Base-by-base conservation (phyloP, 2,113 vertebrate genomes). In the Caranx ignobilis region DNA sequence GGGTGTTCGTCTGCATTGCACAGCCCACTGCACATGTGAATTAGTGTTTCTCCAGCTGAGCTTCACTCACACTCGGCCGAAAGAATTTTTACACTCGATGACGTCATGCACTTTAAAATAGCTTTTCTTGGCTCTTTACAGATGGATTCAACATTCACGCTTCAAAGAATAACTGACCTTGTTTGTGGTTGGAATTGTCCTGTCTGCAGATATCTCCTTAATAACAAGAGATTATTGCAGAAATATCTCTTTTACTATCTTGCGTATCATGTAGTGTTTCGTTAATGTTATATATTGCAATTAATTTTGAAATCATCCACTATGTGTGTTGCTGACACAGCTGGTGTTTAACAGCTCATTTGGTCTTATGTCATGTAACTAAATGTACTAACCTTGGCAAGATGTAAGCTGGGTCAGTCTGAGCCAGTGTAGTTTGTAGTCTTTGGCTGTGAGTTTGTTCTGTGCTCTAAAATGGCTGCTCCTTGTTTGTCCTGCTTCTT, bases 401-500 rank as follows among this genome's bases (percentile, higher is more conserved):
- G 19, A 13, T 56, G 54, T 11, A 52, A 10, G 19, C 3, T 52
- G 50, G 18, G 19, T 54, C 52, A 54, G n/a, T 54, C 10, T 54
- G 4, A 50, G 9, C n/a, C 8, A 54, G n/a, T 11, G n/a, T 54
- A 50, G 12, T 13, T 62, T 57, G 31, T 11, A 57, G 54, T 19
- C 6, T 60, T 31, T 50, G 31, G 11, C 31, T 0, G 16, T 26
- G 12, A 78, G n/a, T 41, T 41, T 21, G 41, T 1, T 21, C 41
- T 31, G n/a, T 31, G 37, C 48, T 16, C 11, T 19, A 5, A 55
- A 12, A 10, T 31, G 19, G 8, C 13, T 13, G 37, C 64, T 75
- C 21, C 15, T 43, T 56, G 15, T 64, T 64, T 74, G 74, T 66
- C 74, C 77, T 79, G 68, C 65, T 79, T 84, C 13, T 55, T 41